Conservation (phyloP, 1,140 invertebrate species). For the Drosophila auraria region DNA sequence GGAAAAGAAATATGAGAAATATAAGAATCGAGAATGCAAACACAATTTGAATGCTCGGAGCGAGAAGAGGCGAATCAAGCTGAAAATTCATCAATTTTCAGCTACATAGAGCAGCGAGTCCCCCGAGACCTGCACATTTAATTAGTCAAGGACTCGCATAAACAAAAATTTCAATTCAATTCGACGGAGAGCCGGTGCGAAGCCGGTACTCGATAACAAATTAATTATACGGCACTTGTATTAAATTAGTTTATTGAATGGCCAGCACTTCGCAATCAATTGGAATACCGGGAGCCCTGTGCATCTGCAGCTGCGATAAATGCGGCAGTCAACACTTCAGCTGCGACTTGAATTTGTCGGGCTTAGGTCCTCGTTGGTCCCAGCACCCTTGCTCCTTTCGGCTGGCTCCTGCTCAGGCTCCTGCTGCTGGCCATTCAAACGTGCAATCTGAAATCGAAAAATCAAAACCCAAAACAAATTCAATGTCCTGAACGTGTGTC, state of each 20-base stretch:
- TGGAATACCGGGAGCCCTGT: conserved; percentile 28
- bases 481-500: conserved; percentile 78
- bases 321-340: conserved; percentile 66
- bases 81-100: conserved; percentile 50
- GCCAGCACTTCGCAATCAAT: conserved; percentile 53
- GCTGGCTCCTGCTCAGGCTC: not conserved
- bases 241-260: conserved; percentile 79
- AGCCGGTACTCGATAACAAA: conserved; percentile 21
- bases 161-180: conserved; percentile 31
- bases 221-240: conserved; percentile 48
- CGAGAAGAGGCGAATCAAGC: conserved; percentile 33
- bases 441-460: conserved; percentile 81
- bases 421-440: conserved; percentile 65
- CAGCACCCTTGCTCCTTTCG: conserved; percentile 11
- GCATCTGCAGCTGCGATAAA: conserved; percentile 65
- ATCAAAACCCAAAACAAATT: conserved; percentile 83
- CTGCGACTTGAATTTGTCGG: conserved; percentile 28
- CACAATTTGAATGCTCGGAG: conserved; percentile 50
- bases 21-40: conserved; percentile 55
- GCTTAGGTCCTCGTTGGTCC: conserved; percentile 13
- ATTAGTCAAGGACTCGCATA: conserved; percentile 43
- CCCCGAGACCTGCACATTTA: conserved; percentile 17
- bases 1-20: conserved; percentile 40
- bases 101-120: conserved; percentile 7
- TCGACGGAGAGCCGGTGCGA: conserved; percentile 6